Evolutionary conservation across 1,140 invertebrate genomes (phyloP), one percentile per base, ranked within the genome.

Genomic region (Leptinotarsa undecemlineata): DNA sequence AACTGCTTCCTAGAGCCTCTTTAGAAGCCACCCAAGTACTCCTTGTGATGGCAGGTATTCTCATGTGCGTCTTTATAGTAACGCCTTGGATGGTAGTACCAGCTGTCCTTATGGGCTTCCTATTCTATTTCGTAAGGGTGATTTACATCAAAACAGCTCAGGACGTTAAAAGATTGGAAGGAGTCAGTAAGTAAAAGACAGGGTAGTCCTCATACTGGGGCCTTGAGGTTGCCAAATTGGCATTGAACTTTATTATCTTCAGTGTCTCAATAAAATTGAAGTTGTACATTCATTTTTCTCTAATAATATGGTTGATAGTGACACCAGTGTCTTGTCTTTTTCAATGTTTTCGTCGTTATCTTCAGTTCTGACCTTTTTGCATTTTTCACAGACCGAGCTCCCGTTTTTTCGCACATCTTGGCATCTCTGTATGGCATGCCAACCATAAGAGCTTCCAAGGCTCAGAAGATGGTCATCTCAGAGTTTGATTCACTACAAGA

Each of bases 121-220:
- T 95, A 0, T 95, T 97, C 81, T 89, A 92, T 72, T 89, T 89
- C 73, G 88, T 95, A 17, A 85, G 95, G 19, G 88, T 90, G 74
- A 90, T 96, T 72, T 97, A 96, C 82, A 85, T 97, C 13, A 90
- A 90, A 67, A 94, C 94, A 0, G 94, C 94, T 1, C 90, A 95
- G 77, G 94, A 94, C 80, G 88, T 97, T 8, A 96, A 97, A 84
- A 87, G 95, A 69, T 84, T 97, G 19, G 95, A 97, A 87, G 94
- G 93, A 82, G 90, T 90, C 17, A 87, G 71, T 72, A 66, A 72
- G 71, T 71, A 19, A 23, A 23, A 42, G 33, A 42, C 33, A 42
- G 8, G 3, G 11, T 11, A 42, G 33, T 42, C 8, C 33, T 42
- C 8, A 42, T 3, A 42, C 33, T 42, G 33, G 33, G 8, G 8